These are phyloP conservation scores for Muschampia plurimacula DNA, from an alignment of 2,888 invertebrate genomes.

Conservation along the genomic window DNA sequence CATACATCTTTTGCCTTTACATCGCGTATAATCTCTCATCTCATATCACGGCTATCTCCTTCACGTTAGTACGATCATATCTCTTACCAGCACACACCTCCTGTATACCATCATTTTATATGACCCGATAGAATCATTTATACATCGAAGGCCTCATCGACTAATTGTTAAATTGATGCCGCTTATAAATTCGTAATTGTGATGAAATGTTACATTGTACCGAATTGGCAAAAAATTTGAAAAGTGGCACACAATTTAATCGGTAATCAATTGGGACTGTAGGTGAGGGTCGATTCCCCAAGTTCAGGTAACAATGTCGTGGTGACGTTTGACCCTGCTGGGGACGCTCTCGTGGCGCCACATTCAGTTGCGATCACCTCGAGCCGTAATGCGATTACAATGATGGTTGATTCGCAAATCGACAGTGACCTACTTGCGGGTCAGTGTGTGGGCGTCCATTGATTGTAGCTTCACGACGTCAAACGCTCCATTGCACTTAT, in stretches of 20 bases:
- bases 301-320: constrained; percentile 64
- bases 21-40: not conserved
- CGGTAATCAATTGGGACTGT: constrained; percentile 41
- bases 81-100: not conserved
- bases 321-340: constrained; percentile 50
- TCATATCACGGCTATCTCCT: not conserved
- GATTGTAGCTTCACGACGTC: constrained; percentile 19
- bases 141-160: not conserved
- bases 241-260: constrained; percentile 20
- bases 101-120: not conserved
- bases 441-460: constrained; percentile 21
- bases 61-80: not conserved
- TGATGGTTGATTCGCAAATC: constrained; percentile 62
- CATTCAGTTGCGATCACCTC: constrained; percentile 49
- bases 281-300: constrained; percentile 61
- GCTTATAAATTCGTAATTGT: constrained; percentile 10
- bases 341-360: constrained; percentile 29
- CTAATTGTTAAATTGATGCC: constrained; percentile 2
- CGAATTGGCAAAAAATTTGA: constrained; percentile 17
- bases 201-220: constrained; percentile 22
- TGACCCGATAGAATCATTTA: not conserved
- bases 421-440: constrained; percentile 69
- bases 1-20: not conserved
- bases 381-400: constrained; percentile 65
- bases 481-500: constrained; percentile 38